Base-by-base conservation (phyloP, 1,140 invertebrate genomes). In the Ptiloglossa arizonensis region DNA sequence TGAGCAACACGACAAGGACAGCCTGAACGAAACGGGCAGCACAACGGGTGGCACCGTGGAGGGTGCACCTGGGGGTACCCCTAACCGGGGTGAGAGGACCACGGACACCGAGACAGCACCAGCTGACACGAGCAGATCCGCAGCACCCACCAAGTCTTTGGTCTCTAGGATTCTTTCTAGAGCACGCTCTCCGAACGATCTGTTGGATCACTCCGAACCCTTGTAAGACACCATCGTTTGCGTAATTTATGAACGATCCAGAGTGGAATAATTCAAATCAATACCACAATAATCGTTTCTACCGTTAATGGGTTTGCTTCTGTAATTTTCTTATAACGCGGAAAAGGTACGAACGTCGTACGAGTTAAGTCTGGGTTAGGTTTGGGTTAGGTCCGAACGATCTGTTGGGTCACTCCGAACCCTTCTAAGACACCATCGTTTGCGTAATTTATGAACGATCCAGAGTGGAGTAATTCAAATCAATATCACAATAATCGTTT, bases 1-100 rank as follows among this genome's bases (percentile, higher is more conserved):
- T 85, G 93, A 94, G 72, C 89, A 92, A 54, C 91, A 93, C 38
- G 93, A 94, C 73, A 91, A 92, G 71, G 93, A 94, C 84, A 93
- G 93, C 79, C 79, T 94, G 86, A 93, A 94, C 89, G 93, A 93
- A 35, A 89, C 89, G 15, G 89, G 88, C 78, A 92, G 88, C 83
- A 92, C 87, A 83, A 89, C 88, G 77, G 90, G 90, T 64, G 87
- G 85, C 69, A 87, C 81, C 56, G 88, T 88, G 82, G 87, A 90
- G 83, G 87, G 84, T 63, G 78, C 80, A 79, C 86, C 85, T 48
- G 79, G 83, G 9, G 89, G 74, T 48, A 81, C 41, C 84, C 87
- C 89, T 63, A 76, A 57, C 11, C 83, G 88, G 82, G 86, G 79
- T 80, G 85, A 88, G 19, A 81, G 85, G 52, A 82, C 66, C 71